phyloP scores from a whole-genome alignment of 2,797 vertebrate genomes.

The Aulostomus chinensis region DNA sequence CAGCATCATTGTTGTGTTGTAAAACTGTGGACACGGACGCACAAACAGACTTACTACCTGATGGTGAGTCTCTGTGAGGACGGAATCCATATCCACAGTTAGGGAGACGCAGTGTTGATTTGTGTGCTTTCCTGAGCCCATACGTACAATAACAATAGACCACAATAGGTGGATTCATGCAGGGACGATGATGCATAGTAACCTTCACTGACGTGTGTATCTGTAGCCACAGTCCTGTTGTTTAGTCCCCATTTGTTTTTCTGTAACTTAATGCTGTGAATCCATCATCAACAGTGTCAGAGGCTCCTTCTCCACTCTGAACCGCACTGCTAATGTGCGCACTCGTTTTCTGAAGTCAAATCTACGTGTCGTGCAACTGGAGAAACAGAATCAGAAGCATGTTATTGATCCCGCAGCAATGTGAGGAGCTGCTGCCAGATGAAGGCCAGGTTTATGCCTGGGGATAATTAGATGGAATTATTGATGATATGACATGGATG shows the following conservation, averaged over 20 bases:
- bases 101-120: slow-evolving; percentile 60
- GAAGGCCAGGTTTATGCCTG: too few relatives aligned
- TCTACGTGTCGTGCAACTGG: too few relatives aligned
- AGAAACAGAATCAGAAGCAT: too few relatives aligned
- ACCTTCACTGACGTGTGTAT: background rate
- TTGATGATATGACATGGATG: too few relatives aligned
- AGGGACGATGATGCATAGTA: slow-evolving; percentile 34
- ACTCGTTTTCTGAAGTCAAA: background rate
- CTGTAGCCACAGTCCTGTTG: slow-evolving; percentile 3
- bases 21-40: slow-evolving; percentile 38
- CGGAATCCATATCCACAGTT: slow-evolving; percentile 44
- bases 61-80: slow-evolving; percentile 34
- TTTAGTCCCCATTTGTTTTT: too few relatives aligned
- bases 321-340: too few relatives aligned
- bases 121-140: slow-evolving; percentile 10
- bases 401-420: too few relatives aligned
- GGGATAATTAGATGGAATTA: too few relatives aligned
- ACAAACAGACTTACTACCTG: slow-evolving; percentile 6
- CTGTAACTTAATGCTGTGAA: too few relatives aligned
- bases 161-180: slow-evolving; percentile 21
- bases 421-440: too few relatives aligned
- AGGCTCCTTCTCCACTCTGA: too few relatives aligned
- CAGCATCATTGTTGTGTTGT: slow-evolving; percentile 43
- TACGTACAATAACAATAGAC: slow-evolving; percentile 12
- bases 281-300: too few relatives aligned